phyloP scores from a whole-genome alignment of 2,113 vertebrate genomes.

The Peromyscus maniculatus region DNA sequence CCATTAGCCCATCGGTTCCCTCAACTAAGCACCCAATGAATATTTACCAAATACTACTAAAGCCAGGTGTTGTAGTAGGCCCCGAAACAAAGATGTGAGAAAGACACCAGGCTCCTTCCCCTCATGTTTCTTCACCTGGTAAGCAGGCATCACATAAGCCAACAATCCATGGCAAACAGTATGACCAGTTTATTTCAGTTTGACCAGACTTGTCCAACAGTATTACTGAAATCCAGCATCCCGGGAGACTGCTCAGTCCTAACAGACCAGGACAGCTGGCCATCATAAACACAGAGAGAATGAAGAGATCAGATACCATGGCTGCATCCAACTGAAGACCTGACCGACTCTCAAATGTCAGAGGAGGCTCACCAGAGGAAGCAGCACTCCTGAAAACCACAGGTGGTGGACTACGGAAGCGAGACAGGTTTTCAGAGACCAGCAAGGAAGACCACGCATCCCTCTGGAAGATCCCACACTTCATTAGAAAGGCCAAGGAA shows the following conservation, averaged over 20 bases:
- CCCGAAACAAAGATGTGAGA: neutral
- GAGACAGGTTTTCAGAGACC: neutral
- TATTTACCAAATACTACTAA: neutral
- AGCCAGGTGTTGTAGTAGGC: neutral
- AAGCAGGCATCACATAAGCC: neutral
- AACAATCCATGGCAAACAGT: neutral
- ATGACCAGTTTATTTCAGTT: neutral
- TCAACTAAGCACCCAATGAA: neutral
- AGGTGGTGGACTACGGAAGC: neutral
- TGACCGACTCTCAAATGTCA: neutral
- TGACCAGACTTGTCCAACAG: neutral
- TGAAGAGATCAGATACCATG: neutral
- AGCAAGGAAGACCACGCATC: neutral
- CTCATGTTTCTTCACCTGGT: neutral
- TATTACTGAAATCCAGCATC: neutral
- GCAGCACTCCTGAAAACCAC: neutral
- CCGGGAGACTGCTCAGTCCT: neutral
- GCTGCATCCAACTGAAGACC: neutral
- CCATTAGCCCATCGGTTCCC: neutral
- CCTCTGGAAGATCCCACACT: neutral
- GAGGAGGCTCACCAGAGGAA: neutral
- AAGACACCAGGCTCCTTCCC: neutral
- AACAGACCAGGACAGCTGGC: neutral
- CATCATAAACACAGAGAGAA: neutral
- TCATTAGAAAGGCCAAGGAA: neutral